Evolutionary conservation across 1,140 invertebrate genomes (phyloP), one percentile per base, ranked within the genome.

Genomic region (Neodiprion pinetum): DNA sequence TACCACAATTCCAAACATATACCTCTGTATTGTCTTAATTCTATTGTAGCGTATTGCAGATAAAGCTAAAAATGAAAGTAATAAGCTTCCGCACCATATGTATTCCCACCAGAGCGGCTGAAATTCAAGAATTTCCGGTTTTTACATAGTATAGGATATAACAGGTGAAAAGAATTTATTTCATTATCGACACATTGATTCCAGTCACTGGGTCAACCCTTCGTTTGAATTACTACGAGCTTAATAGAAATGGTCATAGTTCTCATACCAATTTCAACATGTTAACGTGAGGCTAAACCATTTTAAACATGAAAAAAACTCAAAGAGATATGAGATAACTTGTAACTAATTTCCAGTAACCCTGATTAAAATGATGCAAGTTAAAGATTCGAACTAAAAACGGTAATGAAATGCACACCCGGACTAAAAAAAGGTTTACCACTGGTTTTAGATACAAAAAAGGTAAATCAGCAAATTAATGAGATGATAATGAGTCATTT

Each of bases 41-140:
- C 93, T 93, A 87, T 98, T 99, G 78, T 92, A 93, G 79, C 95
- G 93, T 77, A 97, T 92, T 21, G 97, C 95, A 53, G 94, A 93
- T 40, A 98, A 88, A n/a, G 94, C 97, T 47, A 97, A 84, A 84
- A 97, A 94, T 66, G 95, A 95, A 61, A 96, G 90, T n/a, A 97
- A 85, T 72, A 98, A 87, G 79, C 96, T 97, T 5, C 93, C 88
- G 78, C 95, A 93, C 97, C 97, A 99, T 77, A 96, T 92, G 85
- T 97, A 99, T 89, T 99, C 97, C 97, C 97, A 99, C 88, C 93
- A 92, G 48, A 96, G 85, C 47, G 96, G 95, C 92, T 95, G 83
- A 75, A 89, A 90, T 77, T 81, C 74, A 79, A 78, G 75, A 78
- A 69, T 71, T 40, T 1, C 28, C 1, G 28, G 28, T 40, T 40